Evolutionary conservation across 1,140 invertebrate species (phyloP).

Genomic region (Homalodisca vitripennis): DNA sequence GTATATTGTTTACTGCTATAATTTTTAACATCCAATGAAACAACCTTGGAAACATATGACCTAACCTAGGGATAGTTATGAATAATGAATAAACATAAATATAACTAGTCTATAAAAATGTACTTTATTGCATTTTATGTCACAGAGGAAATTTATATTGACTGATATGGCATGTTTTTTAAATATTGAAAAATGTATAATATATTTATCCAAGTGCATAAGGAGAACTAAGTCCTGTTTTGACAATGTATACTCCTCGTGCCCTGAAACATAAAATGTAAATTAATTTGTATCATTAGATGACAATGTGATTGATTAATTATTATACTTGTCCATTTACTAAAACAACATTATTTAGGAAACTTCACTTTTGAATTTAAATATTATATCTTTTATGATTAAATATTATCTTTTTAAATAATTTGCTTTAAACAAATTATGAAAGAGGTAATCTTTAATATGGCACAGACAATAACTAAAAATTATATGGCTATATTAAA

Average conservation of each 20-base stretch:
- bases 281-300: background rate
- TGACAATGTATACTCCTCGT: slow-evolving; percentile 34
- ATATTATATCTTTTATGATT: background rate
- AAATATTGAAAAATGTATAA: background rate
- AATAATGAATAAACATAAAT: too few relatives aligned
- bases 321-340: background rate
- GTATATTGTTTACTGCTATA: too few relatives aligned
- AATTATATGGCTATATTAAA: too few relatives aligned
- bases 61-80: too few relatives aligned
- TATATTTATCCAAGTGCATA: slow-evolving; percentile 31
- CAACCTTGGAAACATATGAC: too few relatives aligned
- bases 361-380: background rate
- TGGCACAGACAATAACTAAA: too few relatives aligned
- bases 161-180: too few relatives aligned
- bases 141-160: too few relatives aligned
- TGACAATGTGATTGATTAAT: background rate
- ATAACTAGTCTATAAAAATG: too few relatives aligned
- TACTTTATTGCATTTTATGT: too few relatives aligned
- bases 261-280: slow-evolving; percentile 18
- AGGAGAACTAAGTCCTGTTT: slow-evolving; percentile 31
- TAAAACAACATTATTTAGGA: background rate
- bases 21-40: too few relatives aligned
- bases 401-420: slow-evolving; percentile 6
- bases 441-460: background rate
- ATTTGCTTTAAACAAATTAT: background rate